Base-by-base conservation (phyloP, 1,140 invertebrate species). In the Drosophila mauritiana region DNA sequence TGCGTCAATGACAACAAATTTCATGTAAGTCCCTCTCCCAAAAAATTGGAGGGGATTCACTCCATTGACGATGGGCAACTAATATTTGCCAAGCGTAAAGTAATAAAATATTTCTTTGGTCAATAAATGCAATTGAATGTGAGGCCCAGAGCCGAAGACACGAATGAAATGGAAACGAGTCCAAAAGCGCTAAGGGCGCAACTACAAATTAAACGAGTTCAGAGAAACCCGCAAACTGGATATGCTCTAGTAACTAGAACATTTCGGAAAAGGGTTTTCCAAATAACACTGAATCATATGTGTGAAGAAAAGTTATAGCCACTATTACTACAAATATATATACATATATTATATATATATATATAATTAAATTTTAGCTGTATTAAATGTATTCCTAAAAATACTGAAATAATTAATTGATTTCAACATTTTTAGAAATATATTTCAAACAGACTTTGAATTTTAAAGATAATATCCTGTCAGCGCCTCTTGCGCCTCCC, bases 41-140 rank as follows among this genome's bases (percentile, higher is more conserved):
- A 17, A 56, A 42, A 43, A 25, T 2, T 39, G 13, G 27, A 57
- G 15, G 34, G 57, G 10, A 63, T 42, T 59, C 37, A 17, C 34
- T 39, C 67, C 54, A 46, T 77, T 58, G 62, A 62, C 62, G 62
- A 80, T 76, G 73, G 77, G 58, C 65, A 56, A 86, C 77, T 72
- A 86, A 85, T 86, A 85, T 85, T 85, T 85, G 82, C 82, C 81
- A 85, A 85, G 82, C 78, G 82, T 86, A 85, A 80, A 85, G 82
- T 85, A 85, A 85, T 85, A 85, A 85, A 85, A 85, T 85, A 85
- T 85, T 80, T 78, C 78, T 53, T 85, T 31, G 82, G 68, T 85
- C 82, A 85, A 85, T 78, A 85, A 80, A 80, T 80, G 78, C 77
- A 85, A 85, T 84, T 78, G 81, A 85, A 78, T 85, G 78, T 70